Evolutionary conservation across 2,888 invertebrate genomes (phyloP), one percentile per base, ranked within the genome.

Genomic region (Dasysyrphus tricinctus): DNA sequence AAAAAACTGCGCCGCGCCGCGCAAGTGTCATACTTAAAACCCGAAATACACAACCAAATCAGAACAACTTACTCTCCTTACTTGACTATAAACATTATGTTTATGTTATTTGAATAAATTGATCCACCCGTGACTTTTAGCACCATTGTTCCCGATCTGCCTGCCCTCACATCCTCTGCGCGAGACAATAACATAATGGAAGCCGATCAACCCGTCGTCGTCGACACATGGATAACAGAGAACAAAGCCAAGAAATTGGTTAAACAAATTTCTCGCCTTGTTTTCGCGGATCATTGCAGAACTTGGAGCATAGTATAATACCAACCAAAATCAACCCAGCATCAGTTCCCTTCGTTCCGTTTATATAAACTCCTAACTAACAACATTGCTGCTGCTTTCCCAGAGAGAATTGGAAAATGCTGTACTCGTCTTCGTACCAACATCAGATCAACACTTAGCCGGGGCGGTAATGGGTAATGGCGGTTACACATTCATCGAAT

Each of bases 221-320:
- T 72, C 56, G 78, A 75, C 78, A 78, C 65, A 78, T 86, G 56
- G 78, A 39, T 51, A 49, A 67, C 70, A n/a, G n/a, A 39, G 74
- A 75, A 86, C 86, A 86, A 86, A 86, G 86, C 69, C 74, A 82
- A 82, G 78, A 82, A 86, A 86, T 86, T 86, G 86, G 86, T 82
- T 82, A 65, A 82, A 86, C 86, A 86, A 86, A 86, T 86, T 86
- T 86, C 82, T 82, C 75, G 86, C 75, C 78, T 79, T 65, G 74
- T 79, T 86, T 70, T 61, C 61, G 74, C 42, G 39, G 77, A 85
- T 85, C 81, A 77, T 73, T 72, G 57, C 61, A 67, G 57, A 67
- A 63, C 74, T 61, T 14, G 39, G 11, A 24, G 37, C 37, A 37
- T 16, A 34, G 5, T 34, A 19, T 16, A 39, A 4, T 3, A 2